Conservation (phyloP, 2,888 invertebrate species). For the Pseudococcus jackbeardsleyi region DNA sequence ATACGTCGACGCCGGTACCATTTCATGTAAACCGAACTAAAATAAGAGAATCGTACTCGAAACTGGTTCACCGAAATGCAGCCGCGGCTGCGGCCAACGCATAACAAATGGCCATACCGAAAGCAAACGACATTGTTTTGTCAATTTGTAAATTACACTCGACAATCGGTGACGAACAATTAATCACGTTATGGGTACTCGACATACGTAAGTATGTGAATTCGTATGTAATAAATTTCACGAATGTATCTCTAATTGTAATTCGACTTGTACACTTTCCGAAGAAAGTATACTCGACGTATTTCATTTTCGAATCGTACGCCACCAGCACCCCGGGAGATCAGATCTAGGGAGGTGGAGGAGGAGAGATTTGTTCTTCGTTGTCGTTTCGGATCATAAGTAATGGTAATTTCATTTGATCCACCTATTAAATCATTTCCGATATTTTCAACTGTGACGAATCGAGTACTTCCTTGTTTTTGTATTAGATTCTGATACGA, state of each 20-base stretch:
- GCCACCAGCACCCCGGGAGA: not conserved
- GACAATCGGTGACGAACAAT: constrained; percentile 28
- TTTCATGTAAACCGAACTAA: not conserved
- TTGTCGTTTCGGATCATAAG: constrained; percentile 34
- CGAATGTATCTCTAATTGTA: not conserved
- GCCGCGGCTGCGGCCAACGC: not conserved
- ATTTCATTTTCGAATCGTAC: not conserved
- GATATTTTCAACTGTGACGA: constrained; percentile 43
- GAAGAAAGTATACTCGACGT: not conserved
- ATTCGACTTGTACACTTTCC: not conserved
- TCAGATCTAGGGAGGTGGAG: not conserved
- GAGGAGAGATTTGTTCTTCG: not conserved
- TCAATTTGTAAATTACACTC: not conserved
- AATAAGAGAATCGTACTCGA: not conserved
- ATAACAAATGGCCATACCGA: not conserved
- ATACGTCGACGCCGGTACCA: not conserved
- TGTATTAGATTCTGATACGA: not conserved
- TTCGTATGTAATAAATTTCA: not conserved
- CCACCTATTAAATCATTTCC: constrained; percentile 39
- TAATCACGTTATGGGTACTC: not conserved
- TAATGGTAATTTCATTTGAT: constrained; percentile 33
- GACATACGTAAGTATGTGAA: not conserved
- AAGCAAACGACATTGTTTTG: constrained; percentile 28
- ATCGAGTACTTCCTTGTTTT: constrained; percentile 36
- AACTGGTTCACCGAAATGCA: constrained; percentile 1